Base-by-base conservation (phyloP, 2,113 vertebrate species). In the Notothenia rossii region DNA sequence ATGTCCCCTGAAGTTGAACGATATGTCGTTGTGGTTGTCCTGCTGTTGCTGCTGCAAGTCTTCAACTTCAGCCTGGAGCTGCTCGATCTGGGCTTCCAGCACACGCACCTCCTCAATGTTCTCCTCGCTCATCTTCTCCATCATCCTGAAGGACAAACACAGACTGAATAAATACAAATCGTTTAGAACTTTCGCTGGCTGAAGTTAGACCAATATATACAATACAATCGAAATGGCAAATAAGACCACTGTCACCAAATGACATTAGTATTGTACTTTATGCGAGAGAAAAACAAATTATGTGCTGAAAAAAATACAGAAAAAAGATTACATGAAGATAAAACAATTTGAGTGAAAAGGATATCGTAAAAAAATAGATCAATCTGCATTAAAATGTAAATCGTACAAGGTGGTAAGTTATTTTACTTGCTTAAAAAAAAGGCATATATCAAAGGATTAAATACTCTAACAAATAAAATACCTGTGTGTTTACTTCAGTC, bases 11-110 rank as follows among this genome's bases (percentile, higher is more conserved):
- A 93, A 90, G 71, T 89, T 71, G 10, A 91, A 81, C 0, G 64
- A 68, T 10, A 90, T 72, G 64, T 92, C 88, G 11, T 90, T 89
- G 18, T 64, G 60, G 18, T 17, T 36, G 0, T 92, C 77, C 74
- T 95, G 77, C 74, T 86, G 87, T 36, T 94, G 82, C 10, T 80
- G 46, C 75, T 93, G 40, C 75, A 96, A 62, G 0, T 50, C 60
- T 36, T 78, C 29, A 46, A 97, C 94, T 86, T 97, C 96, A 78
- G 94, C 92, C 73, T 94, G 89, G n/a, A 98, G 91, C 0, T 12
- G 62, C 15, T 63, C 45, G 3, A 97, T 93, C 82, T 96, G 90
- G 15, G 93, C 91, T 87, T 96, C 91, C 66, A 92, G 85, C 92
- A 94, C 3, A 17, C 10, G 74, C 78, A 85, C 66, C n/a, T 92